These are phyloP conservation scores for Drosophila sp. DNA, from an alignment of 1,140 invertebrate genomes.

Conservation along the genomic window DNA sequence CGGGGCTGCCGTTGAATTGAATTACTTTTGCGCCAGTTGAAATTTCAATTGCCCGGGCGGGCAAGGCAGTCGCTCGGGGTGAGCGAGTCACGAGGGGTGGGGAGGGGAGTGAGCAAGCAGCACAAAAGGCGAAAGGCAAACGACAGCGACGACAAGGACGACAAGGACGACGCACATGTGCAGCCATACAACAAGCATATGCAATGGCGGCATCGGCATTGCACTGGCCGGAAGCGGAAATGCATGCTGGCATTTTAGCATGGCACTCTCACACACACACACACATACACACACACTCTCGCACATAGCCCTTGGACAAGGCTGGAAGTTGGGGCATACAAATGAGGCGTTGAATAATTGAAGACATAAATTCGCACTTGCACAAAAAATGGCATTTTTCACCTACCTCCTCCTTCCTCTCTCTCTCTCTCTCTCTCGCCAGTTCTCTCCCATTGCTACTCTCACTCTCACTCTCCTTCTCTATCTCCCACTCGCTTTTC, in stretches of 20 bases:
- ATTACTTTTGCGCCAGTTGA: conserved; percentile 82
- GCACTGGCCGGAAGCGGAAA: conserved; percentile 79
- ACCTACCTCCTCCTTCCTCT: neutral
- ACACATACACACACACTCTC: conserved; percentile 8
- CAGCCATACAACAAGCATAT: conserved; percentile 58
- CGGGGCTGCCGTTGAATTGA: conserved; percentile 73
- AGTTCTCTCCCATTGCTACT: too few species aligned
- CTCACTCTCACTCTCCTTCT: neutral
- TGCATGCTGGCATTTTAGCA: conserved; percentile 81
- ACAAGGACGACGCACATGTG: conserved; percentile 62
- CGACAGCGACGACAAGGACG: conserved; percentile 32
- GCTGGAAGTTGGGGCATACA: conserved; percentile 62
- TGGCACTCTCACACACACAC: conserved; percentile 42
- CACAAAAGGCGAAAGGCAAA: conserved; percentile 31
- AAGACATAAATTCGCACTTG: conserved; percentile 83
- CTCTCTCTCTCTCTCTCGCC: conserved; percentile 1
- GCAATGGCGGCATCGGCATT: conserved; percentile 48
- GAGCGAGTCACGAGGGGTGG: neutral
- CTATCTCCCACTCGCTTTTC: neutral
- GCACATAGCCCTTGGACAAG: neutral
- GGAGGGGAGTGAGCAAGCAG: conserved; percentile 12
- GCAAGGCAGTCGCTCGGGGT: neutral
- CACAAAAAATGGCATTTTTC: conserved; percentile 54
- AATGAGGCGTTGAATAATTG: conserved; percentile 83
- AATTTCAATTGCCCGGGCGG: conserved; percentile 74